phyloP scores from a whole-genome alignment of 2,888 invertebrate species.

The Scaeva pyrastri region DNA sequence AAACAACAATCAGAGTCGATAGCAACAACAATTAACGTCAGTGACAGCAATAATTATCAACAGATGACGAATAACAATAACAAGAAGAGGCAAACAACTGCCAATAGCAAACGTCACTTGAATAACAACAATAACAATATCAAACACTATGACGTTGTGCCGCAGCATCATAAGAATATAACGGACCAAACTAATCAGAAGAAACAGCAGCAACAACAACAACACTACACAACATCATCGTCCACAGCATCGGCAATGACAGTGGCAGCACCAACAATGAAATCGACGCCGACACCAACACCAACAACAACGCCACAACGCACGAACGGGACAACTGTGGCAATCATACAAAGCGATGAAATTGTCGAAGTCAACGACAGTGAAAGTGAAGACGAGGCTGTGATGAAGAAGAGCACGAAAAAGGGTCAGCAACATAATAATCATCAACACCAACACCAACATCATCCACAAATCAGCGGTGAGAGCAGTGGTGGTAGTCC shows the following conservation, averaged over 20 bases:
- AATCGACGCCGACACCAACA: conserved; percentile 64
- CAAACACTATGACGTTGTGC: conserved; percentile 71
- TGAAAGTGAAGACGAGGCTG: conserved; percentile 77
- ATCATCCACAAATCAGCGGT: conserved; percentile 67
- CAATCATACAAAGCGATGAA: conserved; percentile 71
- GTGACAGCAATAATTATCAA: conserved; percentile 51
- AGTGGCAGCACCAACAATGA: conserved; percentile 56
- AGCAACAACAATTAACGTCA: conserved; percentile 16
- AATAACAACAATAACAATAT: conserved; percentile 74
- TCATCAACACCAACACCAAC: conserved; percentile 57
- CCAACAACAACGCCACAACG: conserved; percentile 52
- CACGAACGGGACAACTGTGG: conserved; percentile 49
- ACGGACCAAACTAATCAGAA: conserved; percentile 57
- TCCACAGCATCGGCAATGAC: conserved; percentile 49
- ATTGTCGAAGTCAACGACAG: conserved; percentile 79
- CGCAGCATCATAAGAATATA: conserved; percentile 52
- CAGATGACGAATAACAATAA: conserved; percentile 42
- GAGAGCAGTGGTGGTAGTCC: conserved; percentile 75
- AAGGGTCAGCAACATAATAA: conserved; percentile 55
- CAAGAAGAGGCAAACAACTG: conserved; percentile 61
- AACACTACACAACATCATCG: conserved; percentile 50
- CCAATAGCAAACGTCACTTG: conserved; percentile 70
- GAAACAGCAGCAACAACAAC: conserved; percentile 37
- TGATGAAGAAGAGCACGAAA: conserved; percentile 66
- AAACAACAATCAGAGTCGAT: conserved; percentile 58